phyloP scores from a whole-genome alignment of 2,888 invertebrate genomes.

The Athalia cordata region DNA sequence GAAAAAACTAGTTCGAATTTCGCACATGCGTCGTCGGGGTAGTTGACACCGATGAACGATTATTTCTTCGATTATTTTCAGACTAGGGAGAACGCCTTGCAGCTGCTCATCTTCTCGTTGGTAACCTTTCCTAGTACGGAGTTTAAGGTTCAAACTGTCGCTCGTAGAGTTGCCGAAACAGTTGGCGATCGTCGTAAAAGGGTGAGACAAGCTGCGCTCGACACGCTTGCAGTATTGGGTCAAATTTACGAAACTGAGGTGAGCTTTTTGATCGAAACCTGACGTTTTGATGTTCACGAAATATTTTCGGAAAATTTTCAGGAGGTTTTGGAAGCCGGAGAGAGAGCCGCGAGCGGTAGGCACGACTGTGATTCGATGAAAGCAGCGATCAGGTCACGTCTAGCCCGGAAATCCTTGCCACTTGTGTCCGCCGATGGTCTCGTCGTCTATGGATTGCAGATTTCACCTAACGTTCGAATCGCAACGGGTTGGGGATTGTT shows the following conservation, averaged over 20 bases:
- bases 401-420: constrained; percentile 85
- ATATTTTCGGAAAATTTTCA: constrained; percentile 46
- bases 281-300: background rate
- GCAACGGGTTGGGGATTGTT: constrained; percentile 58
- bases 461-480: constrained; percentile 73
- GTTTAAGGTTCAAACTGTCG: constrained; percentile 66
- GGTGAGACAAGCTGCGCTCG: constrained; percentile 86
- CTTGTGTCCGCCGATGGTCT: constrained; percentile 82
- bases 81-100: constrained; percentile 84
- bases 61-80: constrained; percentile 60
- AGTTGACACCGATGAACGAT: background rate
- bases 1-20: constrained; percentile 5
- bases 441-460: constrained; percentile 84
- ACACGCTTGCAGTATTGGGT: constrained; percentile 86
- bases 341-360: constrained; percentile 76
- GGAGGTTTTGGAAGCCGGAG: constrained; percentile 79
- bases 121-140: constrained; percentile 87
- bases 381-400: constrained; percentile 83
- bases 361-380: constrained; percentile 76
- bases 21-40: background rate
- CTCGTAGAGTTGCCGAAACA: constrained; percentile 65
- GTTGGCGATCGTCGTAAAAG: constrained; percentile 80
- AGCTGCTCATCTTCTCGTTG: constrained; percentile 85
- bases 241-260: constrained; percentile 76
- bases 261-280: constrained; percentile 19